Evolutionary conservation across 2,113 vertebrate genomes (phyloP).

Genomic region (Neoarius graeffei): DNA sequence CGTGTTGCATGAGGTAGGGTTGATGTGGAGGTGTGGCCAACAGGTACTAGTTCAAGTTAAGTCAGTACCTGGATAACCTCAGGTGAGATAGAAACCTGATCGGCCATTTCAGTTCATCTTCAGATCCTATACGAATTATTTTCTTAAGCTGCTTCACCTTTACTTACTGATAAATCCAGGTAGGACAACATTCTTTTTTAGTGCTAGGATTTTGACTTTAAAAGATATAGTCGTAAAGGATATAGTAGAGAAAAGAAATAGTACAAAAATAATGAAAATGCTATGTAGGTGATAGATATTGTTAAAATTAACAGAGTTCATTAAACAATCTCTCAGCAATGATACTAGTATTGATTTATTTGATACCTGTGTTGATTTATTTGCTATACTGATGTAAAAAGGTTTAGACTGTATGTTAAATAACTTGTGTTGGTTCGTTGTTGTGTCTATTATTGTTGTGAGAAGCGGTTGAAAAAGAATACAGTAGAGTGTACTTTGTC

Average conservation of each 20-base stretch:
- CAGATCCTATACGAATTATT: background rate
- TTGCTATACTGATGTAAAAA: background rate
- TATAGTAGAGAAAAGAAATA: background rate
- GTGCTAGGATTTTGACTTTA: background rate
- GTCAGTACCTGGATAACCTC: constrained; percentile 44
- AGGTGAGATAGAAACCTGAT: constrained; percentile 19
- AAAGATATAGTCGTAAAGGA: background rate
- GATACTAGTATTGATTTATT: background rate
- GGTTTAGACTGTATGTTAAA: background rate
- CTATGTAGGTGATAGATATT: background rate
- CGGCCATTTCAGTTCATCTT: constrained; percentile 33
- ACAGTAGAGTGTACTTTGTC: background rate
- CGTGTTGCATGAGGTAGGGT: background rate
- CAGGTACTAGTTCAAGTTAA: constrained; percentile 50
- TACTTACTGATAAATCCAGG: constrained; percentile 9
- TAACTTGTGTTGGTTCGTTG: background rate
- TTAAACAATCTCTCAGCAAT: background rate
- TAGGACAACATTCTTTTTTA: background rate
- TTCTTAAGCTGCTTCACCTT: background rate
- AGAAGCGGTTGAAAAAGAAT: background rate
- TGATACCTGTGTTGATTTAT: background rate
- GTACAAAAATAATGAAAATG: background rate
- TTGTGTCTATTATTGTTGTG: background rate
- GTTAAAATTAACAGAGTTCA: background rate
- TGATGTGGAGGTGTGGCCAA: constrained; percentile 46